These are phyloP conservation scores for Mesorhabditis belari DNA, from an alignment of 2,888 invertebrate species.

Conservation along the genomic window DNA sequence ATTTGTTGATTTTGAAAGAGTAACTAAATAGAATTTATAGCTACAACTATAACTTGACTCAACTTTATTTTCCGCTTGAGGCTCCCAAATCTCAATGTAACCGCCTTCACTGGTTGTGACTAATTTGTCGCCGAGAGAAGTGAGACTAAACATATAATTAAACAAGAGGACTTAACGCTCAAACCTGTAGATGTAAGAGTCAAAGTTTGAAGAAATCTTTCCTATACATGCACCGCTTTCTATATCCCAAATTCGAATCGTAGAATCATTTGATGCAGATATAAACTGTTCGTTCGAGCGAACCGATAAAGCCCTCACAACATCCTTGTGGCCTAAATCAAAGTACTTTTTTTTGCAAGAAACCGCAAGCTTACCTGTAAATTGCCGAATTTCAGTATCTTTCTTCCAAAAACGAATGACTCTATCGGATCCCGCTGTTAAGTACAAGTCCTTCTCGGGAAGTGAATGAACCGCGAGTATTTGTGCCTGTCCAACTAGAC, in stretches of 20 bases:
- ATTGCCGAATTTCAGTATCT: constrained; percentile 65
- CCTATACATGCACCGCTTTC: constrained; percentile 71
- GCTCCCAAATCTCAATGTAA: constrained; percentile 33
- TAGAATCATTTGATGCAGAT: constrained; percentile 86
- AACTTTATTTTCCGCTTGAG: constrained; percentile 5
- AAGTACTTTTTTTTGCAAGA: constrained; percentile 54
- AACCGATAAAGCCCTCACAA: constrained; percentile 74
- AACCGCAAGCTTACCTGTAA: constrained; percentile 58
- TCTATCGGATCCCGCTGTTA: constrained; percentile 89
- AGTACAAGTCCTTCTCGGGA: constrained; percentile 53
- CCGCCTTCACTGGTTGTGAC: constrained; percentile 41
- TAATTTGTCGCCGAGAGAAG: constrained; percentile 17
- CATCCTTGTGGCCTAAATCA: constrained; percentile 76
- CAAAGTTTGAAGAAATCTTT: constrained; percentile 20
- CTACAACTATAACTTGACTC: constrained; percentile 56
- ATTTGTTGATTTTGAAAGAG: constrained; percentile 9
- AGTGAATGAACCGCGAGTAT: constrained; percentile 69
- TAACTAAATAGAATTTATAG: not conserved
- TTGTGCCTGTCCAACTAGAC: constrained; percentile 61
- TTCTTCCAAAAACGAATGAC: constrained; percentile 75
- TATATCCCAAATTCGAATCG: constrained; percentile 74
- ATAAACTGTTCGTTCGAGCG: constrained; percentile 71
- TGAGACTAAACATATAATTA: constrained; percentile 55
- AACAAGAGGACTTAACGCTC: not conserved
- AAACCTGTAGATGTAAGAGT: constrained; percentile 44